Evolutionary conservation across 1,140 invertebrate species (phyloP).

Genomic region (Leptopilina clavipes): DNA sequence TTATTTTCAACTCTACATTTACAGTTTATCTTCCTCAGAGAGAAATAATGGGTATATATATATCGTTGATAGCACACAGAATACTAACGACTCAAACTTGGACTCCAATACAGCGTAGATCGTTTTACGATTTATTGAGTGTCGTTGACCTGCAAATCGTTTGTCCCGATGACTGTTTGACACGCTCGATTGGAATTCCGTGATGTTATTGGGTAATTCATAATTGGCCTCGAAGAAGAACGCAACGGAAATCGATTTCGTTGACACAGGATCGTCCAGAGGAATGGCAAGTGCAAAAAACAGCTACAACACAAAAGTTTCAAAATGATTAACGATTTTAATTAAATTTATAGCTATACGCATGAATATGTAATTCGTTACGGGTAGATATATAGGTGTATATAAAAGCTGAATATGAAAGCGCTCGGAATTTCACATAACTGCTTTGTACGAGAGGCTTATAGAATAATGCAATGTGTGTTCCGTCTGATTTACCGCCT

Average conservation of each 20-base stretch:
- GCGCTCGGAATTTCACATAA: slow-evolving; percentile 3
- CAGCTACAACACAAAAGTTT: slow-evolving; percentile 49
- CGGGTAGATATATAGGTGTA: too few relatives aligned
- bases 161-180: slow-evolving; percentile 39
- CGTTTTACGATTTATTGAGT: slow-evolving; percentile 55
- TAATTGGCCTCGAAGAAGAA: slow-evolving; percentile 70
- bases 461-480: neutral
- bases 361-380: too few relatives aligned
- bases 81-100: slow-evolving; percentile 67
- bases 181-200: slow-evolving; percentile 43
- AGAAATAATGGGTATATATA: neutral
- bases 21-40: slow-evolving; percentile 13
- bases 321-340: slow-evolving; percentile 37
- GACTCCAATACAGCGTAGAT: slow-evolving; percentile 63
- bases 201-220: slow-evolving; percentile 58
- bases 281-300: slow-evolving; percentile 67
- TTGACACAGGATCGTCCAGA: slow-evolving; percentile 63
- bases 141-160: slow-evolving; percentile 43
- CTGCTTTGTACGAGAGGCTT: neutral
- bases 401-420: slow-evolving; percentile 3
- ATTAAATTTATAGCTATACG: too few relatives aligned
- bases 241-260: slow-evolving; percentile 65
- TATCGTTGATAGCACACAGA: slow-evolving; percentile 2
- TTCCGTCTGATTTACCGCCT: slow-evolving; percentile 3
- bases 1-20: too few relatives aligned